These are phyloP conservation scores for Podarcis cretensis DNA, from an alignment of 2,113 vertebrate species.

Conservation along the genomic window DNA sequence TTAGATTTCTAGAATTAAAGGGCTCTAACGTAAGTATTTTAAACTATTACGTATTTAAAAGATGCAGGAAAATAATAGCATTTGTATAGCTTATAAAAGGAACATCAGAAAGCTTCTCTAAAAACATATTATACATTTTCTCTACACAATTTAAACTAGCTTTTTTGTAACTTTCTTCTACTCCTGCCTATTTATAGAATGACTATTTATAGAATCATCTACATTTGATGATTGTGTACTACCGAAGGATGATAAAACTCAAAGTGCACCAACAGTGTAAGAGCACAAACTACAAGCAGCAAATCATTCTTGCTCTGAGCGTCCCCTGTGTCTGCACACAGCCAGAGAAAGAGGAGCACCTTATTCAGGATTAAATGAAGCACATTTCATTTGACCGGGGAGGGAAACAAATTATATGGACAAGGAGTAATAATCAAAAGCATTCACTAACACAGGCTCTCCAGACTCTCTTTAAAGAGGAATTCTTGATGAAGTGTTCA, in stretches of 20 bases:
- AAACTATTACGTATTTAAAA: background rate
- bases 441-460: background rate
- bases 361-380: constrained; percentile 5
- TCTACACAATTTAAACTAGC: background rate
- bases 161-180: background rate
- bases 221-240: background rate
- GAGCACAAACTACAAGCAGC: background rate
- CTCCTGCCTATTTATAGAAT: background rate
- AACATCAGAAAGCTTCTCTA: background rate
- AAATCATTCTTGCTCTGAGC: background rate
- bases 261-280: background rate
- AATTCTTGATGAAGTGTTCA: background rate
- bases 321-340: background rate
- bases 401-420: background rate
- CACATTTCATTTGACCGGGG: background rate
- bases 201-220: background rate
- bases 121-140: background rate
- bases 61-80: background rate
- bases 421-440: background rate
- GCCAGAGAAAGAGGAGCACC: background rate
- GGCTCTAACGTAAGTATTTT: background rate
- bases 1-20: background rate
- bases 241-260: background rate
- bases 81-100: background rate
- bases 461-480: background rate